phyloP scores from a whole-genome alignment of 2,888 invertebrate genomes.

The Pseudeuparius sepicola region DNA sequence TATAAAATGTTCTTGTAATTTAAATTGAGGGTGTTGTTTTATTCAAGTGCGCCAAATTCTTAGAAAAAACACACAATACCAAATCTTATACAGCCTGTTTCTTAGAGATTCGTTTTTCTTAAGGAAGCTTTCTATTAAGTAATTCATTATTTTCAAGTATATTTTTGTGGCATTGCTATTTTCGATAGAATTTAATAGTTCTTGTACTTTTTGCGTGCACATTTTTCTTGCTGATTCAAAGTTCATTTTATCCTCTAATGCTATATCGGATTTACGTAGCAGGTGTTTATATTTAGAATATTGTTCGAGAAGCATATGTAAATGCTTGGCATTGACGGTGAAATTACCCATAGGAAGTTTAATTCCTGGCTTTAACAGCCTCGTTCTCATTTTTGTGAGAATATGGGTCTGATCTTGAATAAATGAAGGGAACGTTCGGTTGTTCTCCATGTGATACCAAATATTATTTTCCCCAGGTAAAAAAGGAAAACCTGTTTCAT shows the following conservation, averaged over 20 bases:
- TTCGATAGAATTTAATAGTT: conserved; percentile 9
- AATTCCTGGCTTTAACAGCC: conserved; percentile 13
- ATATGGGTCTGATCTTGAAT: conserved; percentile 15
- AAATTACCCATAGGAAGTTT: conserved; percentile 12
- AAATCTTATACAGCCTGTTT: conserved; percentile 9
- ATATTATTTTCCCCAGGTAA: neutral
- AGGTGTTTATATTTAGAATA: conserved; percentile 15
- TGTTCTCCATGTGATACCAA: conserved; percentile 11
- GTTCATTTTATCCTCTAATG: conserved; percentile 17
- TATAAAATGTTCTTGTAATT: conserved; percentile 8
- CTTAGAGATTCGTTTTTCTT: conserved; percentile 8
- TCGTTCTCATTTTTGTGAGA: conserved; percentile 14
- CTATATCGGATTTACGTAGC: conserved; percentile 11
- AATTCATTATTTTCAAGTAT: conserved; percentile 19
- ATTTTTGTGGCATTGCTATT: conserved; percentile 13
- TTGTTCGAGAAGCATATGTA: conserved; percentile 4
- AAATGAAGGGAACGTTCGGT: conserved; percentile 4
- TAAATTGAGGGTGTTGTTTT: conserved; percentile 6
- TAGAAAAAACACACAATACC: conserved; percentile 10
- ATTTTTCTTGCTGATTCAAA: too few species aligned
- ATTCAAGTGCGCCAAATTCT: conserved; percentile 4
- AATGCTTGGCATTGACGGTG: conserved; percentile 8
- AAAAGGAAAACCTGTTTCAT: conserved; percentile 6
- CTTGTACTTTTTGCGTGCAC: conserved; percentile 9
- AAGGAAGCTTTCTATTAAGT: conserved; percentile 9